Evolutionary conservation across 2,888 invertebrate genomes (phyloP).

Genomic region (Xylophagus ater): DNA sequence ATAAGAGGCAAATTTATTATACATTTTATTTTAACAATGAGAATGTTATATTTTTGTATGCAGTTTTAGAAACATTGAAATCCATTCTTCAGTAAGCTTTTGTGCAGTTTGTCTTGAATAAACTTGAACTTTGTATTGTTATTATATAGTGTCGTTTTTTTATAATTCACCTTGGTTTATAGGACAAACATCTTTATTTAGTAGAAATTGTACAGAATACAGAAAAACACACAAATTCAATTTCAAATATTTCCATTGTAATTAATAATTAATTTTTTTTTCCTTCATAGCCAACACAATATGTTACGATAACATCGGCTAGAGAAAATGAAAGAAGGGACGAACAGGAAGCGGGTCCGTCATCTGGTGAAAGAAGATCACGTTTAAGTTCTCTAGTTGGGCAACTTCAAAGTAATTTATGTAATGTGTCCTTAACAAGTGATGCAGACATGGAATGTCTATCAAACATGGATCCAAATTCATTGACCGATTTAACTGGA

Average conservation of each 20-base stretch:
- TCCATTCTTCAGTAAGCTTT: too few species aligned
- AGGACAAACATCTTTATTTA: background rate
- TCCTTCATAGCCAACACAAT: slow-evolving; percentile 35
- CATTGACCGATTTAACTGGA: slow-evolving; percentile 69
- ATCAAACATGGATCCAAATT: slow-evolving; percentile 84
- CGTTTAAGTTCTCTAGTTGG: slow-evolving; percentile 66
- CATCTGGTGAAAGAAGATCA: slow-evolving; percentile 40
- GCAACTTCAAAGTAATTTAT: slow-evolving; percentile 66
- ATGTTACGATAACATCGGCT: slow-evolving; percentile 34
- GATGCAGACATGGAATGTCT: slow-evolving; percentile 74
- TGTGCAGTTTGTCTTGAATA: background rate
- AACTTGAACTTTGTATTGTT: background rate
- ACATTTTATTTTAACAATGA: too few species aligned
- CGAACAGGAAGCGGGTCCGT: slow-evolving; percentile 28
- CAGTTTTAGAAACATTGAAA: too few species aligned
- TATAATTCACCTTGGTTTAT: background rate
- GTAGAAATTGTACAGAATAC: background rate
- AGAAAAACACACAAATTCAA: background rate
- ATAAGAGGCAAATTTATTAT: too few species aligned
- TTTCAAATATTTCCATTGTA: background rate
- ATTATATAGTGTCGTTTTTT: background rate
- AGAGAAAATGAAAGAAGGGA: slow-evolving; percentile 29
- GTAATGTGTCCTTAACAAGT: slow-evolving; percentile 72
- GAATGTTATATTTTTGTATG: too few species aligned
- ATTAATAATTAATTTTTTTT: slow-evolving; percentile 4